phyloP scores from a whole-genome alignment of 2,888 invertebrate genomes.

The Carpatolechia fugitivella region DNA sequence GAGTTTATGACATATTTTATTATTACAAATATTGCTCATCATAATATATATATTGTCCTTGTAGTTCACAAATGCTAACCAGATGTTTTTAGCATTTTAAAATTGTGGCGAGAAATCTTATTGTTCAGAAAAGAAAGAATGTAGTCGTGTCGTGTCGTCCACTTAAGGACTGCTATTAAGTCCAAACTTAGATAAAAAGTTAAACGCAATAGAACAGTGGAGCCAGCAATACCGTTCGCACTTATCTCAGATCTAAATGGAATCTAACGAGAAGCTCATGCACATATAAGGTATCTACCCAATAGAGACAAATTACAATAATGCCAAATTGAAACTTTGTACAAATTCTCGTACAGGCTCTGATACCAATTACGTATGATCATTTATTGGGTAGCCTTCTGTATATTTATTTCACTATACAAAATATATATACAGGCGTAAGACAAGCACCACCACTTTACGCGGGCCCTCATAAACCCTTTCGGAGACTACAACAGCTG shows the following conservation, averaged over 20 bases:
- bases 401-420: too few relatives aligned
- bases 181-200: constrained; percentile 7
- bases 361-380: too few relatives aligned
- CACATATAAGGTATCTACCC: constrained; percentile 8
- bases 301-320: constrained; percentile 9
- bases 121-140: too few relatives aligned
- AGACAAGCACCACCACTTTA: too few relatives aligned
- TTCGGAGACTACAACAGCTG: too few relatives aligned
- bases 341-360: not conserved
- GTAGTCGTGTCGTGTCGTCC: not conserved
- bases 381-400: too few relatives aligned
- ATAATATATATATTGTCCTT: not conserved
- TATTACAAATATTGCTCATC: not conserved
- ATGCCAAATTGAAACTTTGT: not conserved
- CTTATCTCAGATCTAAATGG: constrained; percentile 23
- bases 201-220: constrained; percentile 13
- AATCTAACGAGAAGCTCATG: constrained; percentile 23
- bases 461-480: too few relatives aligned
- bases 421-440: too few relatives aligned
- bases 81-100: not conserved
- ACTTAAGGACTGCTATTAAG: not conserved
- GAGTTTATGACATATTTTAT: not conserved
- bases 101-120: too few relatives aligned
- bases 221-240: constrained; percentile 12
- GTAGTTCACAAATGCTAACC: not conserved